Conservation (phyloP, 2,888 invertebrate species). For the Pollenia amentaria region DNA sequence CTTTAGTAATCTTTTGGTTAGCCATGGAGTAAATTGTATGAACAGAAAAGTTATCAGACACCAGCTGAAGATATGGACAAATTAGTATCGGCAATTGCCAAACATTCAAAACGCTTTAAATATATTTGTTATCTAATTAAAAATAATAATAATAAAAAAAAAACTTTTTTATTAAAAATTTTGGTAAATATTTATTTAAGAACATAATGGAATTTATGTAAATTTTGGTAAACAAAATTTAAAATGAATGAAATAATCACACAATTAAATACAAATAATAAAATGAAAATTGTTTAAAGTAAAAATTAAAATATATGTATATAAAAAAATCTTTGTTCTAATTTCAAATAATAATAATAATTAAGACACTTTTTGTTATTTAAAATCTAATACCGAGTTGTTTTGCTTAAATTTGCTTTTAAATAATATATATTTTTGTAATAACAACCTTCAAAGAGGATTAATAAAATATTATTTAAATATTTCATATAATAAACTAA, state of each 20-base stretch:
- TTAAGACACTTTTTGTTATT: conserved; percentile 63
- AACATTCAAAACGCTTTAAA: not conserved
- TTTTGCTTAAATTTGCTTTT: conserved; percentile 29
- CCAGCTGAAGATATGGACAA: not conserved
- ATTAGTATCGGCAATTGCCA: not conserved
- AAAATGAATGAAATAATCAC: conserved; percentile 67
- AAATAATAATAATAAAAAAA: conserved; percentile 32
- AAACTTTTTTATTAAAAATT: conserved; percentile 49
- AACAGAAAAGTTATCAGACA: too few species aligned
- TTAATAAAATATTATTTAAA: conserved; percentile 61
- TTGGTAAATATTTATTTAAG: conserved; percentile 74
- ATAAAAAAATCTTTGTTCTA: conserved; percentile 68
- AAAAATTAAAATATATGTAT: conserved; percentile 33
- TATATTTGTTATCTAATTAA: not conserved
- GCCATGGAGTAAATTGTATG: too few species aligned
- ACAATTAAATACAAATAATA: conserved; percentile 51
- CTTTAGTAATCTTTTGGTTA: too few species aligned
- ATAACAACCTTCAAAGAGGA: conserved; percentile 67
- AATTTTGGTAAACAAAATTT: conserved; percentile 71
- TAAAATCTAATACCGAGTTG: conserved; percentile 61
- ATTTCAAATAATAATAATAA: conserved; percentile 57
- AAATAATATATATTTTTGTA: conserved; percentile 51
- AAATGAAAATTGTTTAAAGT: conserved; percentile 39
- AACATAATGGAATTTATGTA: conserved; percentile 69
- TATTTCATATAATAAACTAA: conserved; percentile 59